Percentiles rank a stretch among this genome's conserved stretches.
These are phyloP conservation scores for Oreochromis niloticus DNA, from an alignment of 2,113 vertebrate species.

Conservation along the genomic window DNA sequence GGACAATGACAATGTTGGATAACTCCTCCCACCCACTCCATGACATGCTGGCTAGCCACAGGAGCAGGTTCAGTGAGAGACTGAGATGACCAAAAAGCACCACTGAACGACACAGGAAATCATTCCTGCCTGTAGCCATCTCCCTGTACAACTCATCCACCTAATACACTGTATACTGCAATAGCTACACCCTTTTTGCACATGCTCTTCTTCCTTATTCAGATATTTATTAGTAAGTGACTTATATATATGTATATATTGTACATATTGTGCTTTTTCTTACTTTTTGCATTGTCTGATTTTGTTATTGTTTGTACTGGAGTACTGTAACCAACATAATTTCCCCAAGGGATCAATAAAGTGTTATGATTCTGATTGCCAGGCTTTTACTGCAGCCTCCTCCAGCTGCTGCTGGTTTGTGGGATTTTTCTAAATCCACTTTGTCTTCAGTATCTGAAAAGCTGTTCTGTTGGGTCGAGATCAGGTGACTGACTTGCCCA, in stretches of 20 bases:
- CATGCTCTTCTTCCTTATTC: background rate
- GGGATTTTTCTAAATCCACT: background rate
- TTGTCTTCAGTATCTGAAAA: background rate
- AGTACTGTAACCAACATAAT: background rate
- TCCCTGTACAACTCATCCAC: background rate
- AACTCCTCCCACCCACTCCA: too few relatives aligned
- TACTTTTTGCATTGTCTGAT: background rate
- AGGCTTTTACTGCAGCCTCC: background rate
- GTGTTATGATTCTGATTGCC: background rate
- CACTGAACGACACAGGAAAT: background rate
- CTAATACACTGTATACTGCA: background rate
- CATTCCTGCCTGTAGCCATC: background rate
- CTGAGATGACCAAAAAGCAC: background rate
- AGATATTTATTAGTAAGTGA: background rate
- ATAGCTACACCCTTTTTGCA: background rate
- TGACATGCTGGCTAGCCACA: too few relatives aligned
- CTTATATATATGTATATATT: background rate
- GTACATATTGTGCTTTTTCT: background rate
- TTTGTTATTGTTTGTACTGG: background rate
- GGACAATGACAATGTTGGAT: too few relatives aligned
- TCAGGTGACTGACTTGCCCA: background rate
- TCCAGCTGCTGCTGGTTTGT: background rate
- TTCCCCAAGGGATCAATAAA: background rate
- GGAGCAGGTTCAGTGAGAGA: background rate
- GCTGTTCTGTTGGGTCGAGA: background rate